phyloP scores from a whole-genome alignment of 2,888 invertebrate genomes.

The Disparrhopalites patrizii region DNA sequence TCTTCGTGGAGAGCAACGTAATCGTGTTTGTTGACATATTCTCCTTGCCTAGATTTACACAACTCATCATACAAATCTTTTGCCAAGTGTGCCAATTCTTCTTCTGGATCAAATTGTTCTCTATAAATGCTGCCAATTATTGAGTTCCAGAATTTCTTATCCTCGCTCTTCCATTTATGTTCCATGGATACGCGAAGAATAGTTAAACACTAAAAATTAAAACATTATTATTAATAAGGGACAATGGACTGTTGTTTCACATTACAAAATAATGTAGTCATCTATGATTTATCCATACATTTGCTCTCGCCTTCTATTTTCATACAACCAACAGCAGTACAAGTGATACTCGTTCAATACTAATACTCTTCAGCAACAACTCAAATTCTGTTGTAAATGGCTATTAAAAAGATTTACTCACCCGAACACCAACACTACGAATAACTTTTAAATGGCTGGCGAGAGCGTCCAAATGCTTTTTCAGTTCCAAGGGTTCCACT shows the following conservation, averaged over 20 bases:
- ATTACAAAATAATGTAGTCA: no score
- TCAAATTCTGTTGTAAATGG: not conserved
- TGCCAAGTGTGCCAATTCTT: constrained; percentile 35
- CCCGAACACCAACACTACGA: constrained; percentile 69
- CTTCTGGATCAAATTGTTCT: constrained; percentile 38
- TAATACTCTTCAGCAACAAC: not conserved
- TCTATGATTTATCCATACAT: no score
- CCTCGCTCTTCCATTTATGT: not conserved
- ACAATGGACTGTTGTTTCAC: no score
- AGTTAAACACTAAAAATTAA: constrained; percentile 20
- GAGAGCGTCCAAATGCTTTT: constrained; percentile 69
- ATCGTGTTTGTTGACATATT: constrained; percentile 2
- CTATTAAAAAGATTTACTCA: constrained; percentile 37
- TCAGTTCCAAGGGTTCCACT: constrained; percentile 67
- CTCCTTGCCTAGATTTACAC: constrained; percentile 3
- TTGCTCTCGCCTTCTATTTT: no score
- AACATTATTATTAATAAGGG: no score
- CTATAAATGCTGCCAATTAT: constrained; percentile 33
- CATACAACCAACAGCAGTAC: not conserved
- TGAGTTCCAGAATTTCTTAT: constrained; percentile 12
- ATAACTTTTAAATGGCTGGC: constrained; percentile 68
- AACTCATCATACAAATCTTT: constrained; percentile 21
- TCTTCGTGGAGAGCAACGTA: constrained; percentile 30
- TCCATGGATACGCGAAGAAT: constrained; percentile 24
- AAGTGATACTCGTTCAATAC: no score